These are phyloP conservation scores for Synodontis membranacea DNA, from an alignment of 2,113 vertebrate species.

Conservation along the genomic window DNA sequence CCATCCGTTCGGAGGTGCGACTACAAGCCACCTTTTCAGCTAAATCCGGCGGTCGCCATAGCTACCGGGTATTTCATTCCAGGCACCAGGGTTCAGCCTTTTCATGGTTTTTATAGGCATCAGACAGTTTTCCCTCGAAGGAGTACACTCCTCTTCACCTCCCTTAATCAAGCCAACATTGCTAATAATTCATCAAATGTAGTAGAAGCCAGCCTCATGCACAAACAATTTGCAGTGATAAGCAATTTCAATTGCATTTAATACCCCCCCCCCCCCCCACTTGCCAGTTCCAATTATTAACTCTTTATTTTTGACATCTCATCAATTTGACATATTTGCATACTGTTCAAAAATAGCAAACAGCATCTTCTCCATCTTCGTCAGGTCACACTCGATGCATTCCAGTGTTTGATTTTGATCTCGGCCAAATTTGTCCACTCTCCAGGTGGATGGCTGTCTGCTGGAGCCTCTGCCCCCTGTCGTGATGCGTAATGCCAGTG, in stretches of 20 bases:
- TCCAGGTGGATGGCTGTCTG: conserved; percentile 90
- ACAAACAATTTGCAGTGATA: neutral
- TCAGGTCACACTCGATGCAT: neutral
- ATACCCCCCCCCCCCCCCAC: no score
- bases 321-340: neutral
- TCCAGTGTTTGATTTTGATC: neutral
- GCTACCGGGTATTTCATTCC: conserved; percentile 48
- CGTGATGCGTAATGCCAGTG: conserved; percentile 84
- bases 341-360: neutral
- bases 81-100: conserved; percentile 26
- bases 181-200: neutral
- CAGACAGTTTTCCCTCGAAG: conserved; percentile 3
- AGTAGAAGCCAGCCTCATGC: neutral
- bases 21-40: conserved; percentile 36
- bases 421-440: neutral
- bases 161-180: neutral
- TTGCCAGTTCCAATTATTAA: neutral
- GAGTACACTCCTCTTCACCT: neutral
- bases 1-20: conserved; percentile 28
- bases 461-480: conserved; percentile 86
- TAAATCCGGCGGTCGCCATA: conserved; percentile 47
- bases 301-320: neutral
- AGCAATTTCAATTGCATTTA: no score
- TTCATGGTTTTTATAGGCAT: conserved; percentile 21
- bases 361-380: neutral